Evolutionary conservation across 2,888 invertebrate species (phyloP), one percentile per base, ranked within the genome.

Genomic region (Meganola albula): DNA sequence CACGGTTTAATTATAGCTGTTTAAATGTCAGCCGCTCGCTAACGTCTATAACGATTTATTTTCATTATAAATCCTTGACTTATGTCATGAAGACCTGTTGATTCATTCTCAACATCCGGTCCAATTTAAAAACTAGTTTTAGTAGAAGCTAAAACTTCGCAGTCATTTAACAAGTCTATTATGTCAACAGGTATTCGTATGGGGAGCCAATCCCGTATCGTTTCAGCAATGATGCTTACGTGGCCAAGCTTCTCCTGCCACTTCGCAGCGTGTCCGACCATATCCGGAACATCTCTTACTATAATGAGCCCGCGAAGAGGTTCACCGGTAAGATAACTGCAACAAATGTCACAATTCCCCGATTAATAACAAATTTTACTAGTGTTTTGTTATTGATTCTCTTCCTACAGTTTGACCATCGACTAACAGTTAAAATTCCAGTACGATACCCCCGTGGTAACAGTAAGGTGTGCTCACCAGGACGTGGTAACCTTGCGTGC

Each of bases 401-500:
- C 43, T 24, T 47, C 34, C 45, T 53, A 42, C 52, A 44, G 48
- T 61, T 57, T 60, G 40, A 49, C 48, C 45, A 62, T 70, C 68
- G 53, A 71, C 74, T 78, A 79, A 78, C 76, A 71, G 63, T 70
- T 61, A 52, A 61, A 43, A 47, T 69, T 70, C 70, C 60, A 67
- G 77, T 71, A 73, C n/a, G n/a, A n/a, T 75, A 73, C 60, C 75
- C 63, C 72, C 54, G 67, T 75, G 71, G 44, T 80, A 79, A 82
- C 74, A 63, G 47, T 71, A 73, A 74, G 76, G 75, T 80, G 74
- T 82, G 75, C 66, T 79, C 73, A 63, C 66, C 82, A 93, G 94
- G 94, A 76, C 90, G 91, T 74, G 94, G 94, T 58, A 91, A 92
- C 87, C 89, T 95, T 79, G 91, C 96, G 55, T 93, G 93, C 82